Evolutionary conservation across 2,888 invertebrate genomes (phyloP), one percentile per base, ranked within the genome.

Genomic region (Pyrgus malvae): DNA sequence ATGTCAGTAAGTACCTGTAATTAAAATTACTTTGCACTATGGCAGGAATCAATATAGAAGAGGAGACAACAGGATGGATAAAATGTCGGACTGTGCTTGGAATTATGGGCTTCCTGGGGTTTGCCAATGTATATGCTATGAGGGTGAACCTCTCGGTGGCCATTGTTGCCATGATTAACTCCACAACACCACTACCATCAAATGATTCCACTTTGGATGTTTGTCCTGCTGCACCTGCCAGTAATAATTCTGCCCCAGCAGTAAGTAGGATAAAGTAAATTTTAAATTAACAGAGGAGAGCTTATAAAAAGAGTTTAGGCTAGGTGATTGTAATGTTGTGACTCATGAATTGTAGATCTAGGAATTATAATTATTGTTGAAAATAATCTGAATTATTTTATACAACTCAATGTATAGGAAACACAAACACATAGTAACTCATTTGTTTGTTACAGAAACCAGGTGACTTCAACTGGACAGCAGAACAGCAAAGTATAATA

Each of bases 161-260:
- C 29, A 97, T 98, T 72, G 97, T 98, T 23, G 97, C 97, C 23
- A 99, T 98, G 98, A 95, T 96, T 33, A 96, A 96, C 76, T 91
- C 93, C 49, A 94, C 95, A 1, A 92, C 92, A 1, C 92, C 93
- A 0, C 74, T 88, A 17, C 80, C 90, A 16, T 79, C 89, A 44
- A 92, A 92, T 70, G 91, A 78, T 44, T 91, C 92, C 19, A 89
- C 91, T 2, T 76, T 90, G 55, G 94, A 95, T 77, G 91, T 92
- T 5, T 94, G 95, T 68, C 91, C 92, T 1, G 78, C 87, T 0
- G 68, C 78, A 8, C 76, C 78, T 14, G 72, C 88, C 21, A 80
- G 69, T 55, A 91, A 91, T 57, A 83, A 75, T 64, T 81, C 90
- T 23, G 57, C 71, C 45, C 86, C 88, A 56, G 62, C 74, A 59